Percentiles rank a stretch among this genome's conserved stretches.
Conservation (phyloP, 2,797 vertebrate species). For the Coendou prehensilis region DNA sequence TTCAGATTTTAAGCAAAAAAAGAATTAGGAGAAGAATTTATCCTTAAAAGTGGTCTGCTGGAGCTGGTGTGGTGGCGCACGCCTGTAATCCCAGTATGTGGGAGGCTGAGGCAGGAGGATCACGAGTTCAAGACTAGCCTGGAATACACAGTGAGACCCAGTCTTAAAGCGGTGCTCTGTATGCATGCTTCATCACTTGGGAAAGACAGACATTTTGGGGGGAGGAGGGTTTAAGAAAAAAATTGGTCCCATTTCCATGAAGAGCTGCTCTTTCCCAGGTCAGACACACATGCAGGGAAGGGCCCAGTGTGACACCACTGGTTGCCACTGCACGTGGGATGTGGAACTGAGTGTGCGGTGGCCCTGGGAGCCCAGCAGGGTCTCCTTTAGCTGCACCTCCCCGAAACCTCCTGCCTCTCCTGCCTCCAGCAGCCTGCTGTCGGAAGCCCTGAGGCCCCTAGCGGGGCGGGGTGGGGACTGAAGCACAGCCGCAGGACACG, state of each 20-base stretch:
- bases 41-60: background rate
- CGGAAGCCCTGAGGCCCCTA: rapidly evolving
- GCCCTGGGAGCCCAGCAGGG: no score
- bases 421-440: background rate
- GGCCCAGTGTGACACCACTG: no score
- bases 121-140: background rate
- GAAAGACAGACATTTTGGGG: background rate
- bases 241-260: background rate
- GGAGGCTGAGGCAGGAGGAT: background rate
- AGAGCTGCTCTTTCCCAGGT: no score
- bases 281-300: background rate
- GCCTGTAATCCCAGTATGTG: background rate
- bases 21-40: background rate
- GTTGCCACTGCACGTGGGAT: rapidly evolving
- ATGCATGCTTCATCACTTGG: background rate
- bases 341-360: background rate
- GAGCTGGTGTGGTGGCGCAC: background rate
- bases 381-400: background rate
- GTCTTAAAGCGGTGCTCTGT: background rate
- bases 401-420: background rate
- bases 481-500: conserved; percentile 52
- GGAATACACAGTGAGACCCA: background rate
- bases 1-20: background rate
- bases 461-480: no score
- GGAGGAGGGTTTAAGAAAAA: background rate